phyloP scores from a whole-genome alignment of 2,797 vertebrate genomes.

The Orestias chungarensis region DNA sequence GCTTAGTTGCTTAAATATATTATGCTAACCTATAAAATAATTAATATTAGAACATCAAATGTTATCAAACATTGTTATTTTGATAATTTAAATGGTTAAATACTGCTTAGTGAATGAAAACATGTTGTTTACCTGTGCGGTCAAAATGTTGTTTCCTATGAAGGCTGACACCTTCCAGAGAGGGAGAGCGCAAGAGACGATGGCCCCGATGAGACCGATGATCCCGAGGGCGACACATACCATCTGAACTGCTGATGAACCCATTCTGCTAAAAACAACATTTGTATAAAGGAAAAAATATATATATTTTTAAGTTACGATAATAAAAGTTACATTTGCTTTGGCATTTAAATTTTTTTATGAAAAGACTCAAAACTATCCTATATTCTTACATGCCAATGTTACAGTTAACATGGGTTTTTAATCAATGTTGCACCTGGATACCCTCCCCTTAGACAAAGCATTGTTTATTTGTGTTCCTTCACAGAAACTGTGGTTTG shows the following conservation, averaged over 20 bases:
- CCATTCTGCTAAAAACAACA: conserved; percentile 70
- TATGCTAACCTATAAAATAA: not conserved
- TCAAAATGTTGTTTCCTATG: conserved; percentile 76
- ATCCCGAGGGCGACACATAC: conserved; percentile 72
- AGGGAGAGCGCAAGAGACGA: conserved; percentile 76
- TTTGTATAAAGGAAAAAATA: not conserved
- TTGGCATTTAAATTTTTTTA: not conserved
- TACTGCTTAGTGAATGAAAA: not conserved
- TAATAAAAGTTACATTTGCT: not conserved
- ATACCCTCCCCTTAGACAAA: conserved; percentile 12
- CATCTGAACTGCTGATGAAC: conserved; percentile 73
- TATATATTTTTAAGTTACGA: not conserved
- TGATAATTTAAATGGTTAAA: not conserved
- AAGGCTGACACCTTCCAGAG: conserved; percentile 79
- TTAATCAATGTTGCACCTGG: conserved; percentile 17
- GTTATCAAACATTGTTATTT: not conserved
- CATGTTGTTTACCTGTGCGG: conserved; percentile 68
- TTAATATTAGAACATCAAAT: not conserved
- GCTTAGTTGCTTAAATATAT: not conserved
- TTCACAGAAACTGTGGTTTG: conserved; percentile 45
- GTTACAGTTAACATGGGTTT: not conserved
- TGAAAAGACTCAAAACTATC: not conserved
- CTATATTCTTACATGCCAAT: not conserved
- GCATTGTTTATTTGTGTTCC: conserved; percentile 25
- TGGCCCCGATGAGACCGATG: conserved; percentile 73